These are phyloP conservation scores for Sarcophaga rosellei DNA, from an alignment of 2,888 invertebrate species.

Conservation along the genomic window DNA sequence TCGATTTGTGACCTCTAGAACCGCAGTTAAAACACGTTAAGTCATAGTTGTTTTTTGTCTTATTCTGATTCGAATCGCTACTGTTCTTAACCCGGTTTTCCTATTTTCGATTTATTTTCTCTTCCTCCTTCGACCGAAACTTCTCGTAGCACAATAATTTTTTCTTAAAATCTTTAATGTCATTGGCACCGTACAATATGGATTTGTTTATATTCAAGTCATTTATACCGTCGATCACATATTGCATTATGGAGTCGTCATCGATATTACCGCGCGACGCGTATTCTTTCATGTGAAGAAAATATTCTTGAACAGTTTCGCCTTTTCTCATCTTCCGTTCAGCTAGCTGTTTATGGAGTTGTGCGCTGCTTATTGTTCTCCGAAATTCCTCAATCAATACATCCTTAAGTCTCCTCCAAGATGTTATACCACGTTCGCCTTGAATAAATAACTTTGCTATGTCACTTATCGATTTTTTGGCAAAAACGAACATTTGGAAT, in stretches of 20 bases:
- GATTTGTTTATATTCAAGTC: conserved; percentile 68
- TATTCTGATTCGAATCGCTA: not conserved
- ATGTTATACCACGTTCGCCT: conserved; percentile 45
- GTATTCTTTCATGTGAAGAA: conserved; percentile 76
- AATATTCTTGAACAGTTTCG: conserved; percentile 77
- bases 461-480: conserved; percentile 60
- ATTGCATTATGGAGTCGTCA: conserved; percentile 75
- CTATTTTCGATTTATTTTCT: conserved; percentile 27
- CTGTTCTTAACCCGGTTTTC: not conserved
- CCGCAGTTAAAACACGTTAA: conserved; percentile 29
- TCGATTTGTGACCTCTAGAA: conserved; percentile 32
- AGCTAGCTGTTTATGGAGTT: conserved; percentile 54
- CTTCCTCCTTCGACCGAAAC: conserved; percentile 7
- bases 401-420: conserved; percentile 42
- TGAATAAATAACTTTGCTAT: conserved; percentile 51
- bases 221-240: conserved; percentile 77
- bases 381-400: conserved; percentile 60
- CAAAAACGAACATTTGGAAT: conserved; percentile 62
- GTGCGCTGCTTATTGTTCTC: conserved; percentile 40
- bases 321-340: conserved; percentile 73
- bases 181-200: conserved; percentile 60
- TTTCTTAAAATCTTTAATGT: conserved; percentile 54
- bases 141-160: conserved; percentile 47
- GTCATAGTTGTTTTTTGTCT: conserved; percentile 36
- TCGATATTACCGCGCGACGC: conserved; percentile 75